These are phyloP conservation scores for Torymus tubicola DNA, from an alignment of 2,888 invertebrate species.

Conservation along the genomic window DNA sequence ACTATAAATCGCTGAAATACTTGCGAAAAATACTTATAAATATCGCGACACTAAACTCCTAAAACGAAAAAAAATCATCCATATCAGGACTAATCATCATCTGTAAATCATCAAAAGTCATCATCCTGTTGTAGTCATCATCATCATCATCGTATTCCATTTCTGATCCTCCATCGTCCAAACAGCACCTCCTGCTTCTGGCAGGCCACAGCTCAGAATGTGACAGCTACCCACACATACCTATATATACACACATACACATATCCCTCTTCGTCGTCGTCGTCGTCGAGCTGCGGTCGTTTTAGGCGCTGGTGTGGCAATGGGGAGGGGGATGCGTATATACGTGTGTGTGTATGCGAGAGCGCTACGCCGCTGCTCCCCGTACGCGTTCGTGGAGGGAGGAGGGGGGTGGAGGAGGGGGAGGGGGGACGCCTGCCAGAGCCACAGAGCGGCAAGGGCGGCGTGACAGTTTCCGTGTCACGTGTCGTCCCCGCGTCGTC, in stretches of 20 bases:
- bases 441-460: conserved; percentile 67
- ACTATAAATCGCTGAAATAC: no score
- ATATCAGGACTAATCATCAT: no score
- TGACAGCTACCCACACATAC: background rate
- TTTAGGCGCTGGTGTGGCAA: conserved; percentile 38
- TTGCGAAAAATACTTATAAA: no score
- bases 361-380: background rate
- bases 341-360: conserved; percentile 17
- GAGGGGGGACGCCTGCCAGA: conserved; percentile 46
- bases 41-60: no score
- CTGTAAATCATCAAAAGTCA: no score
- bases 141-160: no score
- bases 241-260: no score
- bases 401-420: conserved; percentile 27
- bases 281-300: conserved; percentile 18
- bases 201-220: background rate
- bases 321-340: background rate
- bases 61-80: no score
- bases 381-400: background rate
- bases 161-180: background rate
- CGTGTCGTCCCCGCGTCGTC: conserved; percentile 67
- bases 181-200: background rate
- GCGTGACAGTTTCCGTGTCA: conserved; percentile 76
- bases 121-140: no score
- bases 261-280: no score